Evolutionary conservation across 2,888 invertebrate genomes (phyloP), one percentile per base, ranked within the genome.

Genomic region (Melinaea marsaeus): DNA sequence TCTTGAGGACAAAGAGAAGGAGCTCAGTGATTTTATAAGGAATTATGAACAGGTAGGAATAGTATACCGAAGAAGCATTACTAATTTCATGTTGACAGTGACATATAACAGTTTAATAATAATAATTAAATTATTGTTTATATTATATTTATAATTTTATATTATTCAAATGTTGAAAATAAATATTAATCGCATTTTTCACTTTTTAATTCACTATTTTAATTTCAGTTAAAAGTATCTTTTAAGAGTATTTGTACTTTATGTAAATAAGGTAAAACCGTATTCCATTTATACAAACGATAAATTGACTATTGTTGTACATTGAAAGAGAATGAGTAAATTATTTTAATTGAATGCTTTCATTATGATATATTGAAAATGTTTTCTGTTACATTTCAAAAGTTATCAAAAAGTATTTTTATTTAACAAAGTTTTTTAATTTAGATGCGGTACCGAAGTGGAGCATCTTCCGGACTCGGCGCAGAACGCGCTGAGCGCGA

Each of bases 1-100:
- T 7, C 92, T 98, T 67, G 98, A 98, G 86, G 97, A 98, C 83
- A 98, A 98, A 88, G 98, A 98, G 82, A 95, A 96, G 76, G 98
- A 98, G 84, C 91, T 98, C 65, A 92, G 98, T 64, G 98, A 98
- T 86, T 98, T 98, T 81, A 98, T 98, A 79, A 93, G 97, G 73
- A 97, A 96, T 88, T 98, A 97, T 86, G 98, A 98, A 86, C 97
- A 96, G 93, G 95, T 95, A 64, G 42, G 11, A 37, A 57, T 9
- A 13, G 35, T 58, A 13, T 55, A 54, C 55, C 13, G 34, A 55
- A 46, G 13, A 35, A 35, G 7, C 1, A 13, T 6, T 56, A 13
- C 22, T 54, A 4, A 13, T 22, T 3, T n/a, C 47, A 61, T 34
- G n/a, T 13, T 46, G 13, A 9, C 54, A 13, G 3, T 55, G 11